These are phyloP conservation scores for Ericerus pela DNA, from an alignment of 1,140 invertebrate species.

Conservation along the genomic window DNA sequence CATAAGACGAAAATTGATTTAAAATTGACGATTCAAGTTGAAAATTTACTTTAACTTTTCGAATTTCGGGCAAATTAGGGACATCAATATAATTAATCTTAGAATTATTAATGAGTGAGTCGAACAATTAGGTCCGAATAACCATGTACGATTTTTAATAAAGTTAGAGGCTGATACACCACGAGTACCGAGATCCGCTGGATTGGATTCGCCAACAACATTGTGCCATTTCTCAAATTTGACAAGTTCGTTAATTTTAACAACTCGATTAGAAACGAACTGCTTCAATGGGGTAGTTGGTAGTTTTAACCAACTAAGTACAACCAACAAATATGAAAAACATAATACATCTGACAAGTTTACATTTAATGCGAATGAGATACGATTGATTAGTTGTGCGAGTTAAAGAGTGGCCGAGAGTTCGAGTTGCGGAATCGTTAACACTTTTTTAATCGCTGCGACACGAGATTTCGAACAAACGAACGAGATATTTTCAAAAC, in stretches of 20 bases:
- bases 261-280: slow-evolving; percentile 21
- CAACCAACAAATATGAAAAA: slow-evolving; percentile 22
- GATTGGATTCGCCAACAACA: slow-evolving; percentile 16
- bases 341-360: slow-evolving; percentile 10
- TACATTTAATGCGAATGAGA: slow-evolving; percentile 6
- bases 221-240: slow-evolving; percentile 9
- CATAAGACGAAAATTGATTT: too few relatives aligned
- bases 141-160: too few relatives aligned
- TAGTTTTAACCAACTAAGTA: slow-evolving; percentile 20
- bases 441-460: slow-evolving; percentile 25
- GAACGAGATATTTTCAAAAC: slow-evolving; percentile 18
- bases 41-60: too few relatives aligned
- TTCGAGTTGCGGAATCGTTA: slow-evolving; percentile 30
- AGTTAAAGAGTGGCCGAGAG: slow-evolving; percentile 28
- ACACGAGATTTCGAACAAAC: slow-evolving; percentile 27
- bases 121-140: too few relatives aligned
- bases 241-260: not conserved
- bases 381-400: slow-evolving; percentile 14
- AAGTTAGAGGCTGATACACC: slow-evolving; percentile 14
- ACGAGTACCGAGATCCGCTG: slow-evolving; percentile 19
- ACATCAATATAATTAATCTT: too few relatives aligned
- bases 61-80: too few relatives aligned
- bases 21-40: too few relatives aligned
- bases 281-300: slow-evolving; percentile 18
- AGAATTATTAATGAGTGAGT: too few relatives aligned